phyloP scores from a whole-genome alignment of 1,140 invertebrate species.

The Venturia canescens region DNA sequence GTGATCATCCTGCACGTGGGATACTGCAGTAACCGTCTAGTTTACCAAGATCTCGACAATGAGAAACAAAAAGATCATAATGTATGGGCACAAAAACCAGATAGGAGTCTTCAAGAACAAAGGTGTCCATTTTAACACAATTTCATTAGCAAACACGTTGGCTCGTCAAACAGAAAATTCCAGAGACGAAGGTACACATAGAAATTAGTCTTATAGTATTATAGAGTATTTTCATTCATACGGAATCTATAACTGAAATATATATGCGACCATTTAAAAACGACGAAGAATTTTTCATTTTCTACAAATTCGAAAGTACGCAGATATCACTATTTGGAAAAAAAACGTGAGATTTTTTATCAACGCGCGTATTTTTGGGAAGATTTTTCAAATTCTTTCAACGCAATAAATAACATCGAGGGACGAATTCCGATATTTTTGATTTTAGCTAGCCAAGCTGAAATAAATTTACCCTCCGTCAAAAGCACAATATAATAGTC shows the following conservation, averaged over 20 bases:
- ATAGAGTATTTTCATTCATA: not conserved
- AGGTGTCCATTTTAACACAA: conserved; percentile 7
- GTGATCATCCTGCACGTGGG: not conserved
- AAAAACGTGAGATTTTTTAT: too few relatives aligned
- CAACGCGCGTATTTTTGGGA: too few relatives aligned
- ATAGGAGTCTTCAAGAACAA: not conserved
- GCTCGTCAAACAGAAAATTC: conserved; percentile 5
- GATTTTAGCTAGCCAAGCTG: not conserved
- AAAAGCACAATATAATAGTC: conserved; percentile 4
- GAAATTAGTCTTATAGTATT: not conserved
- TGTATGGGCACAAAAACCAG: not conserved
- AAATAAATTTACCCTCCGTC: not conserved
- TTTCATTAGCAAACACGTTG: conserved; percentile 7
- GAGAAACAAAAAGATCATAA: not conserved
- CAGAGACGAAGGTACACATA: not conserved
- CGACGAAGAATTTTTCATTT: not conserved
- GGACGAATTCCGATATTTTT: too few relatives aligned
- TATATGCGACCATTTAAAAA: not conserved
- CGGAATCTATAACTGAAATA: too few relatives aligned
- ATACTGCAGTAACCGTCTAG: not conserved
- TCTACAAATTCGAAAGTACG: not conserved
- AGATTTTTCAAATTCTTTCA: too few relatives aligned
- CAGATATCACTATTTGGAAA: too few relatives aligned
- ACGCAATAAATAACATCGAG: too few relatives aligned
- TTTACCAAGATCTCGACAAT: conserved; percentile 8